Evolutionary conservation across 2,888 invertebrate genomes (phyloP).

Genomic region (Platycheirus rosarum): DNA sequence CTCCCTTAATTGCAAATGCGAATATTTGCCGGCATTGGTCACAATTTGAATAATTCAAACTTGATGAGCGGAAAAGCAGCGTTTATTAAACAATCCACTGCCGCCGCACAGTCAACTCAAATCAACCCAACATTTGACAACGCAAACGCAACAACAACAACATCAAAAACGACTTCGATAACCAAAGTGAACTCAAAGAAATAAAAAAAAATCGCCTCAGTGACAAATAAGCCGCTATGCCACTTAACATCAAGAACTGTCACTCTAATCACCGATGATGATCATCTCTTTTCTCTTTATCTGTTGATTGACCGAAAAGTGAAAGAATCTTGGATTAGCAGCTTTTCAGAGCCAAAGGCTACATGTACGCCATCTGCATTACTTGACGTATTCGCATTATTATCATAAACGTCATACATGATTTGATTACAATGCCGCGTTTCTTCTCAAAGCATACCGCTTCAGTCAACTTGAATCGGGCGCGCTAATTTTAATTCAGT

Average conservation of each 20-base stretch:
- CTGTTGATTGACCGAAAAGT: slow-evolving; percentile 47
- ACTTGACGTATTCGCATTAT: slow-evolving; percentile 22
- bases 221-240: slow-evolving; percentile 57
- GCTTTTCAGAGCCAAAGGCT: background rate
- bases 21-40: slow-evolving; percentile 60
- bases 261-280: slow-evolving; percentile 66
- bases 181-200: slow-evolving; percentile 46
- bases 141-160: slow-evolving; percentile 27
- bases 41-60: slow-evolving; percentile 72
- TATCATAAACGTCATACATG: slow-evolving; percentile 31
- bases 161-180: slow-evolving; percentile 13
- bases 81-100: slow-evolving; percentile 10
- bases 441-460: slow-evolving; percentile 30
- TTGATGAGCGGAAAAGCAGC: slow-evolving; percentile 62
- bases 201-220: slow-evolving; percentile 22
- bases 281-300: slow-evolving; percentile 50
- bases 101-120: background rate
- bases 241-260: slow-evolving; percentile 48
- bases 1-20: slow-evolving; percentile 63
- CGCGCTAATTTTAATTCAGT: slow-evolving; percentile 73
- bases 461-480: slow-evolving; percentile 11
- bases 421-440: slow-evolving; percentile 42
- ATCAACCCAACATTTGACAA: slow-evolving; percentile 5
- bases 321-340: slow-evolving; percentile 19
- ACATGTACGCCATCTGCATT: slow-evolving; percentile 47